These are phyloP conservation scores for Rachycentron canadum DNA, from an alignment of 2,797 vertebrate species.

Conservation along the genomic window DNA sequence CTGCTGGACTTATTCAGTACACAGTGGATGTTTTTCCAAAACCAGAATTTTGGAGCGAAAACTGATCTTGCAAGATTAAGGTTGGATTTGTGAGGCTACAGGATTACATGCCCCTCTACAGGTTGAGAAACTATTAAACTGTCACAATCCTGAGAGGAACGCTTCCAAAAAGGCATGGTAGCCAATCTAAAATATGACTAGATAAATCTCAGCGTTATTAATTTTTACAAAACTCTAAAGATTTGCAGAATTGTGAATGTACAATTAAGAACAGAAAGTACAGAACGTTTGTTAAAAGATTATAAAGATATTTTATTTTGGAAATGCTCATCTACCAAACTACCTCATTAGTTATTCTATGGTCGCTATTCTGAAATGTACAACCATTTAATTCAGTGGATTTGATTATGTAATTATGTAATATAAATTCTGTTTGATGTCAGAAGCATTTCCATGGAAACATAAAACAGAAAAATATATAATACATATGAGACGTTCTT, in stretches of 20 bases:
- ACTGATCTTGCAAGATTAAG: constrained; percentile 50
- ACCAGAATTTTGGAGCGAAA: constrained; percentile 39
- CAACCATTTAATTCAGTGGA: neutral
- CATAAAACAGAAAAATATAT: neutral
- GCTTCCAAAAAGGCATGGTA: constrained; percentile 35
- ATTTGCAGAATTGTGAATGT: neutral
- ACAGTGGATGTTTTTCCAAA: constrained; percentile 26
- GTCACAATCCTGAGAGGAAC: constrained; percentile 40
- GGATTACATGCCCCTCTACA: constrained; percentile 61
- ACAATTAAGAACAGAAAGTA: neutral
- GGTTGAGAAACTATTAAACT: constrained; percentile 54
- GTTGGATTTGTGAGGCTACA: constrained; percentile 59
- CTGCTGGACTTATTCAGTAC: constrained; percentile 3
- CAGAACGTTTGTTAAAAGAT: neutral
- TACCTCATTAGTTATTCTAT: neutral
- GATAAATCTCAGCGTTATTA: neutral
- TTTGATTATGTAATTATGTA: neutral
- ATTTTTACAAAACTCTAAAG: constrained; percentile 1
- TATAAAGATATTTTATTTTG: neutral
- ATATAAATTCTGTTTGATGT: neutral
- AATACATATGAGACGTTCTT: neutral
- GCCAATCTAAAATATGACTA: constrained; percentile 17
- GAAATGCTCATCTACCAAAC: neutral
- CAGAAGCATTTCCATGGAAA: constrained; percentile 14
- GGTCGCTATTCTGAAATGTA: neutral